These are phyloP conservation scores for Pseudotriccus pelzelni DNA, from an alignment of 2,797 vertebrate genomes.

Conservation along the genomic window DNA sequence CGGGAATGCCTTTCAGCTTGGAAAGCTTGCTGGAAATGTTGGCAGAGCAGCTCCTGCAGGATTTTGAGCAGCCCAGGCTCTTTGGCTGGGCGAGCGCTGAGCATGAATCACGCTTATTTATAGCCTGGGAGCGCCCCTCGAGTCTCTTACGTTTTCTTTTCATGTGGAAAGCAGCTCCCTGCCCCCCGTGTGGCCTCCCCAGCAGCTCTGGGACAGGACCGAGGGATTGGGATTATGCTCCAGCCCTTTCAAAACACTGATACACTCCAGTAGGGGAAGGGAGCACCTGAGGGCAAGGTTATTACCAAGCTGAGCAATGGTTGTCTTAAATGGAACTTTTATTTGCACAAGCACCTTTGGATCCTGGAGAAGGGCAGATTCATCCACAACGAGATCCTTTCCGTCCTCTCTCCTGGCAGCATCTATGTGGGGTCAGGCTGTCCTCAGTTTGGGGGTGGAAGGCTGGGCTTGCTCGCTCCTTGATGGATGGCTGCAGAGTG, in stretches of 20 bases:
- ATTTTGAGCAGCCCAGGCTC: background rate
- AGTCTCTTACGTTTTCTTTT: background rate
- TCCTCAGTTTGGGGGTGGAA: background rate
- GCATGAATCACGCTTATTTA: conserved; percentile 61
- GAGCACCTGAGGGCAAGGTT: background rate
- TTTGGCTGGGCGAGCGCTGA: background rate
- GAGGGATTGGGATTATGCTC: background rate
- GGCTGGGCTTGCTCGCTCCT: background rate
- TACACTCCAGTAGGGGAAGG: background rate
- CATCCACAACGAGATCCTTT: accelerated
- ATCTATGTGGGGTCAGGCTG: accelerated
- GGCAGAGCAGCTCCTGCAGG: conserved; percentile 5
- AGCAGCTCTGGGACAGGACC: background rate
- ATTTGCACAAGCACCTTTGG: background rate
- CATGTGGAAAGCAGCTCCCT: conserved; percentile 2
- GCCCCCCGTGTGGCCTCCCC: background rate
- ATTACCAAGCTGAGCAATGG: accelerated
- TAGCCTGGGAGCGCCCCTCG: background rate
- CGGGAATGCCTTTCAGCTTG: conserved; percentile 41
- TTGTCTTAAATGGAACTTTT: background rate
- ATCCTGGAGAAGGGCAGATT: background rate
- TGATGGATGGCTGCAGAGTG: background rate
- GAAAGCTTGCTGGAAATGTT: conserved; percentile 60
- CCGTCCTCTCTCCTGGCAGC: background rate
- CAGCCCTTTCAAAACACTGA: background rate